Conservation (phyloP, 2,888 invertebrate species). For the Scaptodrosophila latifasciaeformis region DNA sequence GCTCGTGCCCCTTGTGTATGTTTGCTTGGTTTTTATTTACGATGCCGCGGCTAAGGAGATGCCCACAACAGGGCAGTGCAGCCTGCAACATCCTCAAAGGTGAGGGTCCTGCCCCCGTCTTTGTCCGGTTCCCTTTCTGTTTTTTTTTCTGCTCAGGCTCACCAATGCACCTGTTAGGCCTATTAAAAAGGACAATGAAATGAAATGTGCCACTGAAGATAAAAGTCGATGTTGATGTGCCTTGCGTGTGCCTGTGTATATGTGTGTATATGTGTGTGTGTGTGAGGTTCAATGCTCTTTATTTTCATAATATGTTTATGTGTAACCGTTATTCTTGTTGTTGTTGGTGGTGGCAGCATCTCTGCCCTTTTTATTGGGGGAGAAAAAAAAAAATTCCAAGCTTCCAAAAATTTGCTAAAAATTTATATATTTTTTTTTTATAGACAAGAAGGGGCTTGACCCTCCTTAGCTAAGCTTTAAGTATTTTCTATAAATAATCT, state of each 20-base stretch:
- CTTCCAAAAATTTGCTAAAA: no score
- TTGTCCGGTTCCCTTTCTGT: no score
- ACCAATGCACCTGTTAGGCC: constrained; percentile 45
- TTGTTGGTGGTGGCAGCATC: not conserved
- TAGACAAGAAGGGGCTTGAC: no score
- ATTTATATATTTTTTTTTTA: no score
- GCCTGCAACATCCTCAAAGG: constrained; percentile 37
- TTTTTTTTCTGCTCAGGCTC: no score
- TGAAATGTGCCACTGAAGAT: no score
- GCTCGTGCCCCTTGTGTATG: constrained; percentile 5
- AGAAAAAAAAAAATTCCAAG: no score
- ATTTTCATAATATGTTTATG: not conserved
- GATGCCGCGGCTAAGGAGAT: constrained; percentile 4
- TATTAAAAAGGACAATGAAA: constrained; percentile 25
- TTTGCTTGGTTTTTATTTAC: not conserved
- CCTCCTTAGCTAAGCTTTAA: no score
- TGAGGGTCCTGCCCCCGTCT: constrained; percentile 10
- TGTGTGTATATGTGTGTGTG: not conserved
- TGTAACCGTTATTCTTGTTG: not conserved
- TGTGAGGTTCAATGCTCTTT: not conserved
- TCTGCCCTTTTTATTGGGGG: no score
- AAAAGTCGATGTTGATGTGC: no score
- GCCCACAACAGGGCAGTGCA: constrained; percentile 14
- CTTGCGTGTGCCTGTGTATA: no score
- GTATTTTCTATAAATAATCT: no score